Evolutionary conservation across 2,113 vertebrate genomes (phyloP).

Genomic region (Tenrec ecaudatus): DNA sequence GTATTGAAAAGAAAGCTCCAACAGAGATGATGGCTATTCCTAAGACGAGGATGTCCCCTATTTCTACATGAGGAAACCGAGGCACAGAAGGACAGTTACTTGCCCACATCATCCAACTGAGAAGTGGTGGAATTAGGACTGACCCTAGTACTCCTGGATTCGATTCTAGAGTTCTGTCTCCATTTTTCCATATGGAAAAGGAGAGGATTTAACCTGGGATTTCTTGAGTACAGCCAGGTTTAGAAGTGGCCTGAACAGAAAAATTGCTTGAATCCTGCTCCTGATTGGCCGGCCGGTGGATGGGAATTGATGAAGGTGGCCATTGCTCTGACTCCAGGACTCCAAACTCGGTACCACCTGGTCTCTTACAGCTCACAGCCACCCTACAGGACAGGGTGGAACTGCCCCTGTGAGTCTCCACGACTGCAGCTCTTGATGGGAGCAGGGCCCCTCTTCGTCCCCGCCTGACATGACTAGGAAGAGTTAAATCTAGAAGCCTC

Average conservation of each 20-base stretch:
- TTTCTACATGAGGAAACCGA: no score
- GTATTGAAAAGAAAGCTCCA: no score
- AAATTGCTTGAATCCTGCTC: neutral
- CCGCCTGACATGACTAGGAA: neutral
- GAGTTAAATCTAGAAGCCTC: slow-evolving; percentile 49
- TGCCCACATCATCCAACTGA: neutral
- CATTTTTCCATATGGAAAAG: no score
- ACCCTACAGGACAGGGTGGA: no score
- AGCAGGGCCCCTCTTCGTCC: no score
- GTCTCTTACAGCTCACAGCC: no score
- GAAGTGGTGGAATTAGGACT: neutral
- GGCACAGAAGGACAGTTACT: no score
- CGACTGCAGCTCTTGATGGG: no score
- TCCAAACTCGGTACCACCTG: no score
- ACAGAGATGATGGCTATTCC: no score
- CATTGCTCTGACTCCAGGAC: neutral
- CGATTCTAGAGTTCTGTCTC: neutral
- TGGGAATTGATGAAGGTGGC: neutral
- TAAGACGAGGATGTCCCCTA: no score
- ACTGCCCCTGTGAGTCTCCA: no score
- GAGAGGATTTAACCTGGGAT: neutral
- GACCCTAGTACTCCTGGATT: neutral
- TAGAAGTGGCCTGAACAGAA: neutral
- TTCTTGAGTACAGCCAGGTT: neutral
- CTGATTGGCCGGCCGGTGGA: neutral